These are phyloP conservation scores for Encarsia formosa DNA, from an alignment of 2,888 invertebrate species.

Conservation along the genomic window DNA sequence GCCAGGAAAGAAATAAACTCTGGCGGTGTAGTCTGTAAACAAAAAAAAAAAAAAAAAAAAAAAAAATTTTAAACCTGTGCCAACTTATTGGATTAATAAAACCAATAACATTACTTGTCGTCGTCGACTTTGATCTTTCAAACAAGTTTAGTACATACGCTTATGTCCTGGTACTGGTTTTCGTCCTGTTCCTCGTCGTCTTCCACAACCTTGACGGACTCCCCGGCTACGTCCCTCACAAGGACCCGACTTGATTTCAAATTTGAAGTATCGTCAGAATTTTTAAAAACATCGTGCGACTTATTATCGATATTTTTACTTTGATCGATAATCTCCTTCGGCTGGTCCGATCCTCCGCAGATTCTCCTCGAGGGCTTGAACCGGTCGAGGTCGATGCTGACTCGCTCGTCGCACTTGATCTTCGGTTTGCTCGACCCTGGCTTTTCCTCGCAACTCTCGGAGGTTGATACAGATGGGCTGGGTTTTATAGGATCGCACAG, in stretches of 20 bases:
- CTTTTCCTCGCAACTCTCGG: conserved; percentile 8
- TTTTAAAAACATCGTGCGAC: conserved; percentile 20
- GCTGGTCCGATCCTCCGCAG: conserved; percentile 21
- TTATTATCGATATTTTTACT: conserved; percentile 39
- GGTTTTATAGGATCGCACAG: conserved; percentile 13
- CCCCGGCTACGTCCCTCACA: conserved; percentile 5
- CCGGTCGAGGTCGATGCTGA: conserved; percentile 36
- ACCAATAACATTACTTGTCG: too few relatives aligned
- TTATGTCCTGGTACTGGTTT: too few relatives aligned
- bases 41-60: conserved; percentile 1
- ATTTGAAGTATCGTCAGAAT: conserved; percentile 25
- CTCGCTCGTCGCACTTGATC: conserved; percentile 38
- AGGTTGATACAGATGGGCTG: conserved; percentile 22
- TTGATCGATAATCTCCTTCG: conserved; percentile 45
- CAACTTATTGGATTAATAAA: not conserved
- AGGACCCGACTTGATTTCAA: conserved; percentile 20
- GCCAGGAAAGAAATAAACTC: conserved; percentile 37
- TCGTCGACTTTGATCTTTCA: too few relatives aligned
- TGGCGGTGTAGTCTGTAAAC: conserved; percentile 21
- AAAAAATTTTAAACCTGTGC: not conserved
- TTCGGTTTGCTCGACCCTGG: conserved; percentile 33
- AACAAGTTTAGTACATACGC: too few relatives aligned
- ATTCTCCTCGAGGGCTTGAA: conserved; percentile 22
- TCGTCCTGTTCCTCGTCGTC: too few relatives aligned
- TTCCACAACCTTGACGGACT: not conserved